A percentile compares a stretch with the other conserved stretches of the same genome.
These are phyloP conservation scores for Synergus japonicus DNA, from an alignment of 2,888 invertebrate genomes.

Conservation along the genomic window DNA sequence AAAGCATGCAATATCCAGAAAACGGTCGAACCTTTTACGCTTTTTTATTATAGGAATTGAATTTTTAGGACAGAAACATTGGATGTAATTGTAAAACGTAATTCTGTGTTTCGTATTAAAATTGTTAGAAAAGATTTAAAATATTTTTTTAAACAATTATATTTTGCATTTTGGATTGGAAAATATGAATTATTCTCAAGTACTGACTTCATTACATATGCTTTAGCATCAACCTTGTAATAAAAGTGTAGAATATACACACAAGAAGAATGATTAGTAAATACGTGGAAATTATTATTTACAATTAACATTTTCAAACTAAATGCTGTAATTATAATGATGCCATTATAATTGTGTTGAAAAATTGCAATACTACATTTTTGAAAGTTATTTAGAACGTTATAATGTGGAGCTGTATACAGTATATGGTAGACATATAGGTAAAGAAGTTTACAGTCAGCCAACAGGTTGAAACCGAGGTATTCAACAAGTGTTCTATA, in stretches of 20 bases:
- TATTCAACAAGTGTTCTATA: background rate
- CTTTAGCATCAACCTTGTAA: background rate
- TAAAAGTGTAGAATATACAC: background rate
- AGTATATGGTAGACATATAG: background rate
- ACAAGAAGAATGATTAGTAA: background rate
- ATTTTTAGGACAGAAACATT: background rate
- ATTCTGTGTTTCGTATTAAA: background rate
- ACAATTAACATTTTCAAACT: background rate
- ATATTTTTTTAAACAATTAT: background rate
- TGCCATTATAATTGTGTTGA: background rate
- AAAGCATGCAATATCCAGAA: slow-evolving; percentile 7
- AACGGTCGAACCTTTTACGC: background rate
- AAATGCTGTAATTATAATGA: background rate
- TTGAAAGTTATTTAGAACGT: background rate
- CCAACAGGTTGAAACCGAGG: background rate
- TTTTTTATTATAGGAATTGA: background rate
- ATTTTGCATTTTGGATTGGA: background rate
- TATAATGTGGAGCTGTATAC: background rate
- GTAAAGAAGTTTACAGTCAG: background rate
- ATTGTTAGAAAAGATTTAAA: background rate
- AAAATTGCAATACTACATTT: background rate
- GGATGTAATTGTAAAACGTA: background rate
- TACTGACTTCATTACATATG: background rate
- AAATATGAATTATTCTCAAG: background rate
- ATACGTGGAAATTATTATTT: background rate